Evolutionary conservation across 2,888 invertebrate species (phyloP), one percentile per base, ranked within the genome.

Genomic region (Chalcis sispes): DNA sequence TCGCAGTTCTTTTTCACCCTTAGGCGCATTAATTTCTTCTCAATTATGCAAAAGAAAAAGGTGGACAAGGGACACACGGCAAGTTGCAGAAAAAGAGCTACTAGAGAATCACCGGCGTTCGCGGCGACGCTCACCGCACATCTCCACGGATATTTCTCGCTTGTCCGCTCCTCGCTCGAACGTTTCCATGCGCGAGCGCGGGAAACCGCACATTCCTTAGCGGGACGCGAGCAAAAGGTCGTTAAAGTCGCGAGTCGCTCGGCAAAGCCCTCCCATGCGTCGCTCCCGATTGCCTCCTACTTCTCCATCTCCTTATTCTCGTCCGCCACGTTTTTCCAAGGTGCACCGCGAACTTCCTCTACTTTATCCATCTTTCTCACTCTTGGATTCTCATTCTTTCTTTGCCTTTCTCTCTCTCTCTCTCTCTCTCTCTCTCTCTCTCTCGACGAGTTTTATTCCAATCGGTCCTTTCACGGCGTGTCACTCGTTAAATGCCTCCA

Each of bases 181-280:
- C 10, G 42, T 56, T 61, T 46, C 81, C 81, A 80, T 79, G 82
- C 82, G 48, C 5, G 48, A 48, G 50, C 77, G 69, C 81, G 76
- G 79, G 54, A 80, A 82, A 77, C 79, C 77, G 79, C 81, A 80
- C 81, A 84, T 84, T 83, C 81, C 82, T 85, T 80, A 82, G 80
- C 69, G 78, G 79, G 82, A 81, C 79, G 79, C 81, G 58, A 27
- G 82, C 81, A 80, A 79, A 81, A 81, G 81, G 80, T 82, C 83
- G 81, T 84, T 84, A 84, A 69, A 83, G 79, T 79, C 79, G 77
- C 36, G 10, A 4, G 10, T 7, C 10, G 36, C 36, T 36, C 36
- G 10, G 36, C 10, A 36, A 36, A 36, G 36, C 46, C 46, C 13
- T 15, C 46, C 13, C n/a, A n/a, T n/a, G n/a, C n/a, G n/a, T n/a